These are phyloP conservation scores for Carcina quercana DNA, from an alignment of 2,888 invertebrate genomes.

Conservation along the genomic window DNA sequence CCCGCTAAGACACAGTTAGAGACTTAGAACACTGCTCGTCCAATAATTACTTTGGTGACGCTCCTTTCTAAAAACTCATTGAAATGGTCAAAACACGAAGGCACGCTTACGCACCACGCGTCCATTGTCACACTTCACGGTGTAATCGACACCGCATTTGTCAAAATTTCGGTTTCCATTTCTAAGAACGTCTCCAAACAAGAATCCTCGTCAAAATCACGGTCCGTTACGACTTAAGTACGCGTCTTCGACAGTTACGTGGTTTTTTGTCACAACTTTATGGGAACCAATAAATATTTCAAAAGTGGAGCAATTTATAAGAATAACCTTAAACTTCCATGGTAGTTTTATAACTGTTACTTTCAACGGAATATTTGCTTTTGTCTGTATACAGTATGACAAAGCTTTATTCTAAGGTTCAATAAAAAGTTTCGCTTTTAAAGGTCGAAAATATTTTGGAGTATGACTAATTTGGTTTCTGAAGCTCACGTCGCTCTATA, in stretches of 20 bases:
- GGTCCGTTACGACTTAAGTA: conserved; percentile 50
- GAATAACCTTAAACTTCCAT: conserved; percentile 63
- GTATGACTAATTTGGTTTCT: background rate
- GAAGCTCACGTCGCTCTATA: too few species aligned
- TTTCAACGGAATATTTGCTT: conserved; percentile 51
- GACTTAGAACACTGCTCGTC: conserved; percentile 36
- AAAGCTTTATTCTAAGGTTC: conserved; percentile 31
- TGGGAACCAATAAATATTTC: conserved; percentile 65
- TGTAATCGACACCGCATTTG: conserved; percentile 60
- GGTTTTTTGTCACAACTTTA: conserved; percentile 47
- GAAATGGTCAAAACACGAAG: conserved; percentile 60
- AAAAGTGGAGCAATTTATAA: conserved; percentile 63
- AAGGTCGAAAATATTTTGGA: conserved; percentile 19
- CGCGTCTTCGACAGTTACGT: conserved; percentile 52
- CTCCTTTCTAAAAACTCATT: conserved; percentile 50
- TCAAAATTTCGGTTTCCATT: conserved; percentile 70
- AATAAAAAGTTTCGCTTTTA: conserved; percentile 62
- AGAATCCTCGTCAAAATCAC: conserved; percentile 37
- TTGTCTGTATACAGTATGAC: conserved; percentile 28
- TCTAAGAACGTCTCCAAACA: conserved; percentile 49
- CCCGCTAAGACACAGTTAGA: conserved; percentile 68
- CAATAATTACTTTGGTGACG: conserved; percentile 66
- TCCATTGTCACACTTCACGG: conserved; percentile 41
- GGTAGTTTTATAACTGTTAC: conserved; percentile 69
- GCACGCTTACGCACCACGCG: conserved; percentile 59